A percentile compares a stretch with the other conserved stretches of the same genome.
These are phyloP conservation scores for Pristionchus mayeri DNA, from an alignment of 2,888 invertebrate genomes.

Conservation along the genomic window DNA sequence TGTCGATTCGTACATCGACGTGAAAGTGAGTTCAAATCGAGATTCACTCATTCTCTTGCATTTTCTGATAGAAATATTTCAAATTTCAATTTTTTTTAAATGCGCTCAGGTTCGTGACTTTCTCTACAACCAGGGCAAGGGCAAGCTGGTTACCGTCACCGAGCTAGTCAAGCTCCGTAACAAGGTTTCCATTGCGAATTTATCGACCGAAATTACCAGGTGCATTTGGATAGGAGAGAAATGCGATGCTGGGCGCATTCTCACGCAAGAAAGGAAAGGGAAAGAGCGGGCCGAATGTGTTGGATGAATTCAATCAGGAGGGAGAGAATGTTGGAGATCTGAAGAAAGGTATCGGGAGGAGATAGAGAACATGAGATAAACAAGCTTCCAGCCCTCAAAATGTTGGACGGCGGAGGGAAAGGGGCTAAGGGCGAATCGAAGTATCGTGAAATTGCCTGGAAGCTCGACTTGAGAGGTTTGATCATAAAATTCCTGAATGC, in stretches of 20 bases:
- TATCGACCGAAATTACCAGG: not conserved
- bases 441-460: constrained; percentile 79
- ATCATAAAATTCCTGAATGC: constrained; percentile 76
- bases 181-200: constrained; percentile 56
- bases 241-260: constrained; percentile 73
- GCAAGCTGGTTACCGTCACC: constrained; percentile 90
- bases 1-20: constrained; percentile 51
- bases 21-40: constrained; percentile 49
- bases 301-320: constrained; percentile 67
- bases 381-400: constrained; percentile 69
- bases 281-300: constrained; percentile 68
- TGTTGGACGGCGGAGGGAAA: constrained; percentile 72
- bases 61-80: not conserved
- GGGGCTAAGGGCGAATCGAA: constrained; percentile 78
- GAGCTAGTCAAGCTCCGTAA: constrained; percentile 87
- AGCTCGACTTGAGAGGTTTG: constrained; percentile 80
- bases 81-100: not conserved
- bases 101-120: constrained; percentile 85
- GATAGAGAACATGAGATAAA: not conserved
- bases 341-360: constrained; percentile 56
- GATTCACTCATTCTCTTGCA: not conserved
- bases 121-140: constrained; percentile 92
- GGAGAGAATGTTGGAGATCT: constrained; percentile 64
- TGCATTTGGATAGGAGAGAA: constrained; percentile 81
- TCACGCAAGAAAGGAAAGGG: constrained; percentile 72